phyloP scores from a whole-genome alignment of 2,888 invertebrate genomes.

The Dilophus febrilis region DNA sequence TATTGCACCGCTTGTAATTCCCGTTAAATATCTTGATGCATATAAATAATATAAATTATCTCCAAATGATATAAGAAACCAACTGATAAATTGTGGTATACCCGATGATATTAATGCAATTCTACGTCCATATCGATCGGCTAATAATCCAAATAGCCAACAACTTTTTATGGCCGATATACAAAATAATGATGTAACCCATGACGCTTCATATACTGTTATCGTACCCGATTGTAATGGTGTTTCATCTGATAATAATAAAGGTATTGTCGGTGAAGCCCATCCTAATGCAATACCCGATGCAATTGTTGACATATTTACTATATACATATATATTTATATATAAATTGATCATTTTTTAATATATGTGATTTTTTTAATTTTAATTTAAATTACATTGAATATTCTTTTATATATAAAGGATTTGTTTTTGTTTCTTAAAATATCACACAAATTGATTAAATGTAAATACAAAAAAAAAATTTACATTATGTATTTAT shows the following conservation, averaged over 20 bases:
- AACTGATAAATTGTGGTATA: too few relatives aligned
- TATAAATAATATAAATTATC: background rate
- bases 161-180: conserved; percentile 8
- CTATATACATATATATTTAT: too few relatives aligned
- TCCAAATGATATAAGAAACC: background rate
- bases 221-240: conserved; percentile 22
- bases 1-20: background rate
- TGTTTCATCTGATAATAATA: conserved; percentile 18
- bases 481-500: too few relatives aligned
- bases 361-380: too few relatives aligned
- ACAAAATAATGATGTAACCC: conserved; percentile 5
- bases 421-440: too few relatives aligned
- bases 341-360: too few relatives aligned
- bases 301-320: background rate
- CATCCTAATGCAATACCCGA: conserved; percentile 17
- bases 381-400: too few relatives aligned
- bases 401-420: too few relatives aligned
- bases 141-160: conserved; percentile 6
- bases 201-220: conserved; percentile 8
- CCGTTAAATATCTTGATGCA: background rate
- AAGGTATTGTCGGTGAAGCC: conserved; percentile 23
- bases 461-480: too few relatives aligned
- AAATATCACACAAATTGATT: too few relatives aligned
- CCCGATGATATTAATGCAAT: conserved; percentile 1
- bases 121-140: conserved; percentile 7